Evolutionary conservation across 2,888 invertebrate genomes (phyloP), one percentile per base, ranked within the genome.

Genomic region (Pseudanteris insignis): DNA sequence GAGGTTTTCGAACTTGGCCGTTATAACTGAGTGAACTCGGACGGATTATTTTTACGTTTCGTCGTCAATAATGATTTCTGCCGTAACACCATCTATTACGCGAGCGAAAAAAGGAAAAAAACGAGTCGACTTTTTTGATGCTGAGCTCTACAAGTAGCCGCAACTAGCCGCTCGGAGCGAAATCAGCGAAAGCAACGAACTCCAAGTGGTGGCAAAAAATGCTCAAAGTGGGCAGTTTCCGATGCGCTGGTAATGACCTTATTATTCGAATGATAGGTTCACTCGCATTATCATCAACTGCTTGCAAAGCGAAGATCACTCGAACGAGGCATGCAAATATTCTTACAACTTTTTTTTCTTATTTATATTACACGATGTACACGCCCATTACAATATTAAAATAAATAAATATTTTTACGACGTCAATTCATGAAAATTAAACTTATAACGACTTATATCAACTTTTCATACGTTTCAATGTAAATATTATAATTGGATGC

Each of bases 251-350:
- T 53, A 53, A 53, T 44, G 37, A 44, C 44, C 55, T 55, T 57
- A 57, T 57, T 48, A 47, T 57, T 47, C 30, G 55, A 57, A 47
- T 47, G 40, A 57, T 48, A 36, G 55, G 34, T 57, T 57, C 36
- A 30, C 11, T 36, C 13, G 36, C 46, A 40, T 57, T 43, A 50
- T 50, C 44, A 48, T 57, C 32, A 43, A 43, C 29, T 32, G 34
- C 41, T 37, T 41, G 37, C 28, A 50, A 37, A 48, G 40, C 37
- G 7, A 18, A 9, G 9, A 47, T 37, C 30, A 57, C 48, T 48
- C 18, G 36, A 32, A 36, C 36, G 41, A 41, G 37, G 10, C 25
- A 28, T 30, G 54, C 10, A 33, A 33, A 29, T n/a, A n/a, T n/a
- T n/a, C n/a, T n/a, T n/a, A n/a, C n/a, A n/a, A n/a, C n/a, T n/a